A percentile compares a stretch with the other conserved stretches of the same genome.
phyloP scores from a whole-genome alignment of 2,888 invertebrate species.

The Limnephilus lunatus region DNA sequence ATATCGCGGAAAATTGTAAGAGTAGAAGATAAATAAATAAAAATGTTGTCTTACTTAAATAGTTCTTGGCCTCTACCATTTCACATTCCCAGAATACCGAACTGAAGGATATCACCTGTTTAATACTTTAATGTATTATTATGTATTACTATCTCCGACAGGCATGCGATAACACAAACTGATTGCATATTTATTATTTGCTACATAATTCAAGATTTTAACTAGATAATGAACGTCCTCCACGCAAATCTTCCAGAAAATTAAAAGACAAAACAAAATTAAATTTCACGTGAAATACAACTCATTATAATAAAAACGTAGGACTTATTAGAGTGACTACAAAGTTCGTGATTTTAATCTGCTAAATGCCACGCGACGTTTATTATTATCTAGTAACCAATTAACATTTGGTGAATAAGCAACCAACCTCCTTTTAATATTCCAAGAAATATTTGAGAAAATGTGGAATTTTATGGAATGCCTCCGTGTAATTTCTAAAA shows the following conservation, averaged over 20 bases:
- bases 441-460: no score
- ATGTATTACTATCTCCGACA: constrained; percentile 12
- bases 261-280: not conserved
- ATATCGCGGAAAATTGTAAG: constrained; percentile 13
- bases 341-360: not conserved
- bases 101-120: constrained; percentile 52
- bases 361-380: not conserved
- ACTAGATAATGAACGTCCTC: not conserved
- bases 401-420: no score
- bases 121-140: not conserved
- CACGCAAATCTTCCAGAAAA: not conserved
- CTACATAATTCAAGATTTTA: not conserved
- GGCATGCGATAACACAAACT: not conserved
- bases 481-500: not conserved
- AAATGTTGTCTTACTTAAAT: constrained; percentile 29
- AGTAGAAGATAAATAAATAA: constrained; percentile 12
- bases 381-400: no score
- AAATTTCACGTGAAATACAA: not conserved
- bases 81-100: constrained; percentile 51
- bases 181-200: not conserved
- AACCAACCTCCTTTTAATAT: no score
- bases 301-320: not conserved
- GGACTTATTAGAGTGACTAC: not conserved
- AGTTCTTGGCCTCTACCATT: constrained; percentile 26
- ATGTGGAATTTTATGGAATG: not conserved